A percentile compares a stretch with the other conserved stretches of the same genome.
Evolutionary conservation across 2,888 invertebrate genomes (phyloP).

Genomic region (Terebella lapidaria): DNA sequence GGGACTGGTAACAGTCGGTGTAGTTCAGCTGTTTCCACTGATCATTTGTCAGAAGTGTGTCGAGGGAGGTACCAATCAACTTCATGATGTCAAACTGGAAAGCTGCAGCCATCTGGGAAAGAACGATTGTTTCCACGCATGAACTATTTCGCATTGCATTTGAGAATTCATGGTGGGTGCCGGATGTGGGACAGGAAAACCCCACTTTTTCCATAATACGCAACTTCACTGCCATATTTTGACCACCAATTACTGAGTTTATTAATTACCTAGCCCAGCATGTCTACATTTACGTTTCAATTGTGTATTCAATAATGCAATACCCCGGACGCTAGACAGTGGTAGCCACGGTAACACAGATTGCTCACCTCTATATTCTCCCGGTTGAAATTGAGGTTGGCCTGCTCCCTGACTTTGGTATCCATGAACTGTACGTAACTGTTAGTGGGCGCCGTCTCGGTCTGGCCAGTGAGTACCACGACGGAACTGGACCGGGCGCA

Average conservation of each 20-base stretch:
- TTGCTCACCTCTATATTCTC: not conserved
- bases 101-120: slow-evolving; percentile 66
- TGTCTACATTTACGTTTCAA: no score
- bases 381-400: not conserved
- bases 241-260: no score
- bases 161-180: no score
- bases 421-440: slow-evolving; percentile 9
- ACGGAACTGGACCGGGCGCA: slow-evolving; percentile 12
- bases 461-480: slow-evolving; percentile 6
- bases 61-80: slow-evolving; percentile 66
- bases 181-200: no score
- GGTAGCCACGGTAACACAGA: no score
- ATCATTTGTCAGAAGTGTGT: slow-evolving; percentile 56
- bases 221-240: no score
- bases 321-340: no score
- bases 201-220: no score
- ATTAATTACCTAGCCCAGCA: no score
- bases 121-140: no score
- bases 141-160: no score
- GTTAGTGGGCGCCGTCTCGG: not conserved
- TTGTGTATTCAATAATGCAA: no score
- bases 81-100: slow-evolving; percentile 84
- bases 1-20: slow-evolving; percentile 16
- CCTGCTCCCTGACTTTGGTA: not conserved
- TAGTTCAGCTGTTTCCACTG: slow-evolving; percentile 7